Base-by-base conservation (phyloP, 2,888 invertebrate species). In the Tortricodes alternella region DNA sequence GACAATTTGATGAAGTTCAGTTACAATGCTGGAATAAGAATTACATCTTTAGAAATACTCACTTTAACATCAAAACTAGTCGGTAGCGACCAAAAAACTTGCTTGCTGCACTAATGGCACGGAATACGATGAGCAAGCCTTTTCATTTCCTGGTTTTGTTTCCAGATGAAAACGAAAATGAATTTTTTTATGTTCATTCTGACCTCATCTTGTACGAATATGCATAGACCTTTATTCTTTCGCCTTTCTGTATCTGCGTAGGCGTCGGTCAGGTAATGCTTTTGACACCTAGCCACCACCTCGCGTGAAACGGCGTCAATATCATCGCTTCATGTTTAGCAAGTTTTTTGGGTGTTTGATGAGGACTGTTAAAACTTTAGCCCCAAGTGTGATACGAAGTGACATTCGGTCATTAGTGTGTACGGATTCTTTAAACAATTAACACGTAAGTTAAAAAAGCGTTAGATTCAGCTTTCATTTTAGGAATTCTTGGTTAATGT, bases 261-360 rank as follows among this genome's bases (percentile, higher is more conserved):
- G 88, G 87, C 80, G 88, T 81, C 70, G 79, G 80, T 76, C 89
- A 89, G 89, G 89, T 89, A 90, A 88, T 83, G 82, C 89, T 90
- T 90, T 90, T 89, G 89, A 89, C 89, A 90, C 90, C 89, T 89
- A 85, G 75, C 80, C n/a, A n/a, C n/a, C n/a, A n/a, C n/a, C 71
- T 69, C 69, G 73, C 21, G 71, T 68, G 70, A 68, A 74, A 73
- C 71, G 75, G 88, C 81, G 89, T 88, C 83, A 86, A 85, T 82
- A 77, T 84, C 80, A 72, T 78, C 88, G 83, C 84, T 72, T 81
- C 79, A 74, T 83, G 78, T 84, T 89, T 89, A 86, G 80, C 87
- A 68, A 71, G 74, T 79, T 84, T 85, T 88, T 86, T 79, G 66
- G 65, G 63, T 83, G 67, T 87, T 81, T 83, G 76, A 73, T 70